Evolutionary conservation across 1,140 invertebrate species (phyloP).

Genomic region (Pteromalus puparum): DNA sequence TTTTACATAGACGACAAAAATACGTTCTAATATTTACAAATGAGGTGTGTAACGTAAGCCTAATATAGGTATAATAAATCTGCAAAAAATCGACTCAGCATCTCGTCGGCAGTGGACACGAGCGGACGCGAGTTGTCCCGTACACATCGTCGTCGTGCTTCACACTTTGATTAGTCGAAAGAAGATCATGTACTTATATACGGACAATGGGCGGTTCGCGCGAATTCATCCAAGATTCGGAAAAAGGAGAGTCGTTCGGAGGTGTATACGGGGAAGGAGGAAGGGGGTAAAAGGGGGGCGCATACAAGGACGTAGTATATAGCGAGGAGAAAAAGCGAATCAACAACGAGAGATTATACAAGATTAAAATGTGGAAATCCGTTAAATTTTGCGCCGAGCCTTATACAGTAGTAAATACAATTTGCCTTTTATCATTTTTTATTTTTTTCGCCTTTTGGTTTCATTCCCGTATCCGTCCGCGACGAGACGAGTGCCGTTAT

Average conservation of each 20-base stretch:
- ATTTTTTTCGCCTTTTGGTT: background rate
- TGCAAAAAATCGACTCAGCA: constrained; percentile 55
- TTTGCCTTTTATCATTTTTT: background rate
- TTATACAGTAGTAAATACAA: background rate
- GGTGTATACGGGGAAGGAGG: background rate
- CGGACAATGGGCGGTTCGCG: constrained; percentile 20
- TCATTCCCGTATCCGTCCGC: constrained; percentile 45
- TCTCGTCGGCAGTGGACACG: constrained; percentile 53
- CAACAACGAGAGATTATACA: constrained; percentile 35
- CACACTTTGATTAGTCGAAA: constrained; percentile 54
- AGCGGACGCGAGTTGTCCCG: constrained; percentile 41
- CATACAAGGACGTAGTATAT: background rate
- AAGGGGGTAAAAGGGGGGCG: background rate
- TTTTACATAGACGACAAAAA: constrained; percentile 71
- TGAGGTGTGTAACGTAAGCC: constrained; percentile 72
- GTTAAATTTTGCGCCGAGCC: constrained; percentile 8
- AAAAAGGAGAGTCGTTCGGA: background rate
- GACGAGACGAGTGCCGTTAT: constrained; percentile 52
- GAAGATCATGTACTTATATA: constrained; percentile 42
- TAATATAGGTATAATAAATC: constrained; percentile 63
- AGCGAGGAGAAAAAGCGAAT: constrained; percentile 30
- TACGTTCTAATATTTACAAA: constrained; percentile 75
- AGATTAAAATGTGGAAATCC: constrained; percentile 25
- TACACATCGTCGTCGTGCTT: constrained; percentile 51
- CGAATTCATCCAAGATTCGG: constrained; percentile 12